phyloP scores from a whole-genome alignment of 64 coral and sea anemone genomes.

The Stylophora pistillata region DNA sequence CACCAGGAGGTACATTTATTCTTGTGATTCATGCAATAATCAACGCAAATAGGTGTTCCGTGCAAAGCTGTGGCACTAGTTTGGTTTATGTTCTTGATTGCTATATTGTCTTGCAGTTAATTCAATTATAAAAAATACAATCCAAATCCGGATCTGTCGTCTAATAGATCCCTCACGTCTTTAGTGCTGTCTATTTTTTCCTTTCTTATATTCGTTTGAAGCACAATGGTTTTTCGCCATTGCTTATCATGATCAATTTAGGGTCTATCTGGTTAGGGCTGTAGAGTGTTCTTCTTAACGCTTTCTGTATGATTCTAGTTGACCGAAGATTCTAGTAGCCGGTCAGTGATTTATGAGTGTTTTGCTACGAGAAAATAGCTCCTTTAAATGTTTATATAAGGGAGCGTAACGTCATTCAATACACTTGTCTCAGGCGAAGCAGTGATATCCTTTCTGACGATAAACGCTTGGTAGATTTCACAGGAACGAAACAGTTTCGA shows the following conservation, averaged over 20 bases:
- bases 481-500: constrained; percentile 2
- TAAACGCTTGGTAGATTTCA: background rate
- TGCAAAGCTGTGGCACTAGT: background rate
- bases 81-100: background rate
- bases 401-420: background rate
- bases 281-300: too few relatives aligned
- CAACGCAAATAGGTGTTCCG: background rate
- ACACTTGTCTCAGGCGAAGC: background rate
- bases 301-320: too few relatives aligned
- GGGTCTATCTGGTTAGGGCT: too few relatives aligned
- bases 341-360: background rate
- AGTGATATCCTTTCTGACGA: constrained; percentile 21
- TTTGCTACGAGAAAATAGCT: background rate
- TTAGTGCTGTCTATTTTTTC: background rate
- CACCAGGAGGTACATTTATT: too few relatives aligned
- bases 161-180: background rate
- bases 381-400: background rate
- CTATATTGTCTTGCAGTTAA: background rate
- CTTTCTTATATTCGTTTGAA: background rate
- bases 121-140: background rate
- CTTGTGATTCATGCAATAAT: background rate
- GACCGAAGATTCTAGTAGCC: too few relatives aligned
- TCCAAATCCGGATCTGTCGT: background rate
- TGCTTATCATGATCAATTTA: too few relatives aligned
- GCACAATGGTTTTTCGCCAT: background rate